These are phyloP conservation scores for Aphyosemion australe DNA, from an alignment of 2,113 vertebrate species.

Conservation along the genomic window DNA sequence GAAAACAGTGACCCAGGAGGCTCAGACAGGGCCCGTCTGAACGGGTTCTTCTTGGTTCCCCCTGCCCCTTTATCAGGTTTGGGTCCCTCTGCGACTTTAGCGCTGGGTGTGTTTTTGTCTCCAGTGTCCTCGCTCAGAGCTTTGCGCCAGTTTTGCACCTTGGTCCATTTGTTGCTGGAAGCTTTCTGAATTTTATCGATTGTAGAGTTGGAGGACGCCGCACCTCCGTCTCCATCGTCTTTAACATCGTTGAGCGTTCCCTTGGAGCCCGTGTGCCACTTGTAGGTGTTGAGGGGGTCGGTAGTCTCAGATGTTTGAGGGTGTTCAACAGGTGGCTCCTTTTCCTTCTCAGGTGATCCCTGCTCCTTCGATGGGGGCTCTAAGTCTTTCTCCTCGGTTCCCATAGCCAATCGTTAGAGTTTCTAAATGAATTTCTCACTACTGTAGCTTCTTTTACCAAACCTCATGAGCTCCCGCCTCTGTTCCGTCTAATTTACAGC, in stretches of 20 bases:
- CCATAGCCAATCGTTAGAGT: conserved; percentile 60
- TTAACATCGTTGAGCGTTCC: conserved; percentile 39
- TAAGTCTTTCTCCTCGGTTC: conserved; percentile 67
- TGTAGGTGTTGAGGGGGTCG: conserved; percentile 75
- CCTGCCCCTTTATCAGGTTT: conserved; percentile 40
- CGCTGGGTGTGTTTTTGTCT: conserved; percentile 38
- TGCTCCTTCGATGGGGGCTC: conserved; percentile 57
- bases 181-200: conserved; percentile 68
- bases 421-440: background rate
- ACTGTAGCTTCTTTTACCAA: conserved; percentile 18
- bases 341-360: conserved; percentile 48
- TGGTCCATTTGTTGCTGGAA: conserved; percentile 76
- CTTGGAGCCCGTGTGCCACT: conserved; percentile 78
- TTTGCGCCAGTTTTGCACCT: conserved; percentile 85
- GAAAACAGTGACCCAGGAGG: conserved; percentile 75
- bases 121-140: conserved; percentile 76
- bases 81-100: conserved; percentile 22
- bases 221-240: conserved; percentile 33
- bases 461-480: background rate
- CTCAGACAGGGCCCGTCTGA: conserved; percentile 85
- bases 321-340: conserved; percentile 39
- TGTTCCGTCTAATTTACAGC: conserved; percentile 1
- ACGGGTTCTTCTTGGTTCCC: conserved; percentile 79
- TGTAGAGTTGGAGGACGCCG: conserved; percentile 33
- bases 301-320: conserved; percentile 44